Conservation (phyloP, 2,113 vertebrate genomes). For the Alaudala cheleensis region DNA sequence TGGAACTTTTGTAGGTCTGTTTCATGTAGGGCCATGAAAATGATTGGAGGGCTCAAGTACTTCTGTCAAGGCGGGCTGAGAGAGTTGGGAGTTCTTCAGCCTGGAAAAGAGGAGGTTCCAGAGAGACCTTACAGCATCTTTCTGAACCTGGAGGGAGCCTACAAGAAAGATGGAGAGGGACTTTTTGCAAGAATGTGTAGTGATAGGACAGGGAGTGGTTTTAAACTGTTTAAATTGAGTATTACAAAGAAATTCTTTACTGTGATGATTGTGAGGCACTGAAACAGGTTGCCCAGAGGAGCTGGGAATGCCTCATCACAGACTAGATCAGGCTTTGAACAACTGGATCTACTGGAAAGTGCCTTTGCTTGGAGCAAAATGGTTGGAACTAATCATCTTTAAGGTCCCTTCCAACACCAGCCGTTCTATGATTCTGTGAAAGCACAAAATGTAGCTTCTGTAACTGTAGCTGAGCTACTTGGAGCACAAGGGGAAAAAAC, state of each 20-base stretch:
- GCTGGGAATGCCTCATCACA: neutral
- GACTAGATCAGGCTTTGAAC: neutral
- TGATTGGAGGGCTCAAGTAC: neutral
- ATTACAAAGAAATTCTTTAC: neutral
- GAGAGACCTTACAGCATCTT: neutral
- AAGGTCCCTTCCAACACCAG: neutral
- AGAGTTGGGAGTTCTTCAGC: neutral
- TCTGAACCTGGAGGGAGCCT: neutral
- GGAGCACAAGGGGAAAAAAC: neutral
- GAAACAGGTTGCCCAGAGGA: too few relatives aligned
- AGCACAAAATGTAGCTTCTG: neutral
- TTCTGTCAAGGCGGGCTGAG: neutral
- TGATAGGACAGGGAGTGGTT: fast-evolving
- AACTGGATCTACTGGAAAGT: neutral
- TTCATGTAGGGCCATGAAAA: neutral
- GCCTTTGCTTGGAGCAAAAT: neutral
- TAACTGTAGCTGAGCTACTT: neutral
- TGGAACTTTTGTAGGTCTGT: neutral
- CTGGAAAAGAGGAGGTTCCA: neutral
- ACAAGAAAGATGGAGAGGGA: neutral
- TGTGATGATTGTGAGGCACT: neutral
- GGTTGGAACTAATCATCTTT: neutral
- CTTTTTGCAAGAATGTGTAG: too few relatives aligned
- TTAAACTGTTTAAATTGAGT: neutral
- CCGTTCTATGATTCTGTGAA: neutral